A percentile compares a stretch with the other conserved stretches of the same genome.
Evolutionary conservation across 2,888 invertebrate genomes (phyloP).

Genomic region (Pterobdella sp.): DNA sequence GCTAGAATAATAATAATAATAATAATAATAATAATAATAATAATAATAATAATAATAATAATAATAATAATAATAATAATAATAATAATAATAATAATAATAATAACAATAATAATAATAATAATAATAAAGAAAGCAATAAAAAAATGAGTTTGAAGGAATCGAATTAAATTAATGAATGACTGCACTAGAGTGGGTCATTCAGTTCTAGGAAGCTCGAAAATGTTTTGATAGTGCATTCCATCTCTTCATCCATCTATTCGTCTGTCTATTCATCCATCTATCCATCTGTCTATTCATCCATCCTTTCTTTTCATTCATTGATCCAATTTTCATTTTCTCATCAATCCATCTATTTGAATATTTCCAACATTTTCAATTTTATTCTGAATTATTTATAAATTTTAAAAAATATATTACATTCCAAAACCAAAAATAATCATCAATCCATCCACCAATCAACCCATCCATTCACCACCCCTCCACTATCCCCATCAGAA

Average conservation of each 20-base stretch:
- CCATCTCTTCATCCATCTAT: slow-evolving; percentile 6
- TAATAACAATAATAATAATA: too few relatives aligned
- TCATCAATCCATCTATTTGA: slow-evolving; percentile 1
- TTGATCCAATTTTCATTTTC: background rate
- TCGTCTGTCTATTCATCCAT: slow-evolving; percentile 9
- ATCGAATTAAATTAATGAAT: too few relatives aligned
- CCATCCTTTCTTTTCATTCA: background rate
- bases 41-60: too few relatives aligned
- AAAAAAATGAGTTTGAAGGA: too few relatives aligned
- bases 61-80: too few relatives aligned
- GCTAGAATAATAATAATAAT: too few relatives aligned
- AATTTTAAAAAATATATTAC: background rate
- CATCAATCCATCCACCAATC: background rate
- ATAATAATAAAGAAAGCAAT: too few relatives aligned
- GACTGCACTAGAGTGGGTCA: too few relatives aligned
- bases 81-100: too few relatives aligned
- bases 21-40: too few relatives aligned
- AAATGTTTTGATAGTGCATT: background rate
- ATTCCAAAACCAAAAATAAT: background rate
- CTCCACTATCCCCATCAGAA: background rate
- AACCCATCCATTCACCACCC: background rate
- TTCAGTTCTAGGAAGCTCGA: too few relatives aligned
- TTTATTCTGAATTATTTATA: background rate
- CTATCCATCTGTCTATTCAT: slow-evolving; percentile 8
- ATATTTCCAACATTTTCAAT: background rate